These are phyloP conservation scores for Drosophila athabasca DNA, from an alignment of 1,140 invertebrate species.

Conservation along the genomic window DNA sequence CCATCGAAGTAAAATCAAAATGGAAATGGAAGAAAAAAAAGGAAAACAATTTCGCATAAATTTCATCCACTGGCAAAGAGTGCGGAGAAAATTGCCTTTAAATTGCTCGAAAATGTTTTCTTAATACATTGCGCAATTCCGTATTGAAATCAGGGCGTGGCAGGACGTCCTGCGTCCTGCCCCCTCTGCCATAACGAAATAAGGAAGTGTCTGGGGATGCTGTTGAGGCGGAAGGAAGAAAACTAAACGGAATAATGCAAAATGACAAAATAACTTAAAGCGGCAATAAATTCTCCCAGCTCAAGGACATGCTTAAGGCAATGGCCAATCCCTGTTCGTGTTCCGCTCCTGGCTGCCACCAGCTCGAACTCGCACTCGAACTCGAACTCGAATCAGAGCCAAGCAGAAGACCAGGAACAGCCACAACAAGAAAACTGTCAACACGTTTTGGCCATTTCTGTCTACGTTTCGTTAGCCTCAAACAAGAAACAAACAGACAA, in stretches of 20 bases:
- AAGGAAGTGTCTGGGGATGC: neutral
- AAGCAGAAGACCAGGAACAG: neutral
- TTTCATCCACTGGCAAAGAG: slow-evolving; percentile 1
- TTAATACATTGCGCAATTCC: slow-evolving; percentile 63
- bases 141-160: slow-evolving; percentile 51
- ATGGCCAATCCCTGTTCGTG: slow-evolving; percentile 18
- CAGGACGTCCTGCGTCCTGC: neutral
- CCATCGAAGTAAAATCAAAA: slow-evolving; percentile 11
- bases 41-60: slow-evolving; percentile 49
- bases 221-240: neutral
- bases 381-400: neutral
- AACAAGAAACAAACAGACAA: slow-evolving; percentile 2
- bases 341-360: neutral
- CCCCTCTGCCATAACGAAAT: slow-evolving; percentile 19
- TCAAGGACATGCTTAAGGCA: slow-evolving; percentile 62
- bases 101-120: slow-evolving; percentile 63
- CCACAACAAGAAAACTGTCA: slow-evolving; percentile 48
- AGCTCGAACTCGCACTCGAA: no score
- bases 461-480: slow-evolving; percentile 41
- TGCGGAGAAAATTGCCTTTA: slow-evolving; percentile 46
- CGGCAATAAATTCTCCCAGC: slow-evolving; percentile 58
- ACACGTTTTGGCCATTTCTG: slow-evolving; percentile 62
- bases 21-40: neutral
- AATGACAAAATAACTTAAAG: slow-evolving; percentile 68
- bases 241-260: slow-evolving; percentile 63